Conservation (phyloP, 2,888 invertebrate species). For the Hecatera dysodea region DNA sequence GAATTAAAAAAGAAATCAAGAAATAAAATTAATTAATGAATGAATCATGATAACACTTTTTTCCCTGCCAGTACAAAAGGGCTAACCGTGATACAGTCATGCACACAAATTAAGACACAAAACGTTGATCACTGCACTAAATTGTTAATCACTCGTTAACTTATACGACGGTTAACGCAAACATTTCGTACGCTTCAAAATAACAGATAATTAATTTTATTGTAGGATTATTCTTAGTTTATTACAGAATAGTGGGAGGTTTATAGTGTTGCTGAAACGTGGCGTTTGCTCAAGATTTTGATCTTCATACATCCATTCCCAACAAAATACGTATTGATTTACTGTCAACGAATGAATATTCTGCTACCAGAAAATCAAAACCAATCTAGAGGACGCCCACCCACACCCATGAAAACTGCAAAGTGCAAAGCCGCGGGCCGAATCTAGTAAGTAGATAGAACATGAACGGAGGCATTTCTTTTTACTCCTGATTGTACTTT, state of each 20-base stretch:
- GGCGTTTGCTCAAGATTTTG: too few species aligned
- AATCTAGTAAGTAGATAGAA: too few species aligned
- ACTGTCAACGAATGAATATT: too few species aligned
- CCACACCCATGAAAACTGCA: too few species aligned
- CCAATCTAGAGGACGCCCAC: too few species aligned
- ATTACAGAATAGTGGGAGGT: not conserved
- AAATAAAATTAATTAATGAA: not conserved
- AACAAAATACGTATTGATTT: too few species aligned
- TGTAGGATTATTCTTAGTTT: not conserved
- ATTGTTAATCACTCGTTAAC: constrained; percentile 65
- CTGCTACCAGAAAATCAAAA: too few species aligned
- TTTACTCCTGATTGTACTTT: too few species aligned
- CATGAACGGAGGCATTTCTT: too few species aligned
- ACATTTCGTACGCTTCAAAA: constrained; percentile 42
- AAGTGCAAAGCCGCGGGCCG: too few species aligned
- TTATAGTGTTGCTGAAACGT: not conserved
- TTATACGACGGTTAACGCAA: constrained; percentile 45
- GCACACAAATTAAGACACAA: constrained; percentile 51
- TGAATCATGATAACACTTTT: constrained; percentile 46
- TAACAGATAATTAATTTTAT: not conserved
- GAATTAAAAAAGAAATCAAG: not conserved
- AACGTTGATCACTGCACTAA: constrained; percentile 56
- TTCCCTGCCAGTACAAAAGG: constrained; percentile 57
- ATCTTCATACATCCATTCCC: too few species aligned
- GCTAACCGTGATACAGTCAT: constrained; percentile 50